Evolutionary conservation across 2,888 invertebrate species (phyloP).

Genomic region (Tinea semifulvella): DNA sequence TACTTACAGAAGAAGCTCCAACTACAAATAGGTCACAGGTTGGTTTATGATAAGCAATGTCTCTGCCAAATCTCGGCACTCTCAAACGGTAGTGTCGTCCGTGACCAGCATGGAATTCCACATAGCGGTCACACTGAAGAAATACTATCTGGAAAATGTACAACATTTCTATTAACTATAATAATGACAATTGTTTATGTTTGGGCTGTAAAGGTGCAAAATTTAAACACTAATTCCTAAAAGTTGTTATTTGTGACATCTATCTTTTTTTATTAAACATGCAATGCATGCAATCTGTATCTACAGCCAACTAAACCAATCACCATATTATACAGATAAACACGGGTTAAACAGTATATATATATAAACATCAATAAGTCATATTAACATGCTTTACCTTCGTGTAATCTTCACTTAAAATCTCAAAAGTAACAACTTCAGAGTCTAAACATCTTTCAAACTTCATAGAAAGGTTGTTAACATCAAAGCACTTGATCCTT

Average conservation of each 20-base stretch:
- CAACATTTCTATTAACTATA: too few relatives aligned
- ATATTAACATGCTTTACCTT: slow-evolving; percentile 78
- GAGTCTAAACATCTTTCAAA: slow-evolving; percentile 98
- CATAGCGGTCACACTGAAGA: slow-evolving; percentile 82
- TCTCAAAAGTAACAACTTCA: slow-evolving; percentile 93
- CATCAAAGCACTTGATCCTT: slow-evolving; percentile 94
- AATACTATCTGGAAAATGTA: slow-evolving; percentile 81
- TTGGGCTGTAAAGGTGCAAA: too few relatives aligned
- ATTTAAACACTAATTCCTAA: too few relatives aligned
- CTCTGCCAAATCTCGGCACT: slow-evolving; percentile 95
- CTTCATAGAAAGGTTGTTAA: slow-evolving; percentile 93
- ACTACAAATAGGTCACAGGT: slow-evolving; percentile 93
- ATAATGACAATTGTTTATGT: too few relatives aligned
- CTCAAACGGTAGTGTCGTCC: slow-evolving; percentile 91
- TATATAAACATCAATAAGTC: too few relatives aligned
- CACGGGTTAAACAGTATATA: too few relatives aligned
- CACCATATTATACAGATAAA: too few relatives aligned
- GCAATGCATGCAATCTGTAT: too few relatives aligned
- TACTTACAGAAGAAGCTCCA: slow-evolving; percentile 80
- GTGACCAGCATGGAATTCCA: slow-evolving; percentile 95
- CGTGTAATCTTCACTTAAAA: slow-evolving; percentile 94
- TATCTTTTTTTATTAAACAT: too few relatives aligned
- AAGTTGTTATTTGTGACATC: too few relatives aligned
- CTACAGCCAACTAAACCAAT: too few relatives aligned
- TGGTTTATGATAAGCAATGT: slow-evolving; percentile 88